Conservation (phyloP, 2,113 vertebrate genomes). For the Chroicocephalus ridibundus region DNA sequence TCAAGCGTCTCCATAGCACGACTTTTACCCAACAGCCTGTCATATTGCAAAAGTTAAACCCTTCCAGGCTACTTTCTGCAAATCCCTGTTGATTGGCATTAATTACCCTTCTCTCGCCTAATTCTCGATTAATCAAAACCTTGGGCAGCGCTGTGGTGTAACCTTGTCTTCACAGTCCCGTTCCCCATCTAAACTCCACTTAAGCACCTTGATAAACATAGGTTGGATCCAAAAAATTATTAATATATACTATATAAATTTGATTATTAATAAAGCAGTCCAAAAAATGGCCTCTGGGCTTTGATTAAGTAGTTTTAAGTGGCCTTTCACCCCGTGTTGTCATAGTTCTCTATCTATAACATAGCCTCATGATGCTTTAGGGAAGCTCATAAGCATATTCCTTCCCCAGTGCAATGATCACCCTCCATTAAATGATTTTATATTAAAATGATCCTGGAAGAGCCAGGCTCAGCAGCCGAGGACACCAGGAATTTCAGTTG, state of each 20-base stretch:
- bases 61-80: neutral
- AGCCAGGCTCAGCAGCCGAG: neutral
- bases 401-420: neutral
- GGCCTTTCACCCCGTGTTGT: neutral
- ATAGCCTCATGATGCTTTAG: neutral
- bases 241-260: neutral
- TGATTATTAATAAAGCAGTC: neutral
- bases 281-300: neutral
- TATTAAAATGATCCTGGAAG: neutral
- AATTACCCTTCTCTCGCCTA: neutral
- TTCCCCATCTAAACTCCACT: neutral
- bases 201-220: neutral
- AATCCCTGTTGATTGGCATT: neutral
- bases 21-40: neutral
- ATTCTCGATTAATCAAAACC: conserved; percentile 20
- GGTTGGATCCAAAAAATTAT: neutral
- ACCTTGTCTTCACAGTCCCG: rapidly evolving
- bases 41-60: neutral
- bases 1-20: rapidly evolving
- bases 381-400: neutral
- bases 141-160: neutral
- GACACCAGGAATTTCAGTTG: neutral
- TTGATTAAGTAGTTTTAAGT: neutral
- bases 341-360: neutral
- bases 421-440: neutral